These are phyloP conservation scores for Tursiops truncatus DNA, from an alignment of 2,113 vertebrate genomes.

Conservation along the genomic window DNA sequence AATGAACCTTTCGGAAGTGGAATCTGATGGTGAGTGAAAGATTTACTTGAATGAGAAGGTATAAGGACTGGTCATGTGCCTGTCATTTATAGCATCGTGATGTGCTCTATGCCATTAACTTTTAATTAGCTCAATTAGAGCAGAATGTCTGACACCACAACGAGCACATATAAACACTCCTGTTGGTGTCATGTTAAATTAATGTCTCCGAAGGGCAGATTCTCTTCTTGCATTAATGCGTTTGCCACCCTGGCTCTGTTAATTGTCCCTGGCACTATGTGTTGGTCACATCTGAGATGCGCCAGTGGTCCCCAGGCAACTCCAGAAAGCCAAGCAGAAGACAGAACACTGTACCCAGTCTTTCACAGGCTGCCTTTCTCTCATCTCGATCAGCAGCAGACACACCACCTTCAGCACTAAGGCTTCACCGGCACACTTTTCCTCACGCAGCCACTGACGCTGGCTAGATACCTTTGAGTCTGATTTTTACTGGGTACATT, in stretches of 20 bases:
- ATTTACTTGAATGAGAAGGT: constrained; percentile 68
- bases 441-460: background rate
- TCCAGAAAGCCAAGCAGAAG: background rate
- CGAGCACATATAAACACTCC: constrained; percentile 81
- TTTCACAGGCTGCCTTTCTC: background rate
- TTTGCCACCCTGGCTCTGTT: constrained; percentile 64
- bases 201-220: constrained; percentile 74
- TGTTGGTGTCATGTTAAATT: constrained; percentile 81
- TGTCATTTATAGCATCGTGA: constrained; percentile 68
- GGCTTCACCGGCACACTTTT: background rate
- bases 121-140: constrained; percentile 93
- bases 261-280: constrained; percentile 72
- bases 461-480: background rate
- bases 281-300: constrained; percentile 12
- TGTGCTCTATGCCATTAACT: constrained; percentile 88
- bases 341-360: background rate
- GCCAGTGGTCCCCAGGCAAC: accelerated
- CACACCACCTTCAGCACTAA: background rate
- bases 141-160: constrained; percentile 88
- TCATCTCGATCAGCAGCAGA: background rate
- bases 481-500: background rate
- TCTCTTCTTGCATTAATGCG: constrained; percentile 75
- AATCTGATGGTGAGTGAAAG: constrained; percentile 73
- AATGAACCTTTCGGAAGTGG: constrained; percentile 70
- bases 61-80: constrained; percentile 71